Evolutionary conservation across 2,888 invertebrate species (phyloP).

Genomic region (Drosophila fungiperda): DNA sequence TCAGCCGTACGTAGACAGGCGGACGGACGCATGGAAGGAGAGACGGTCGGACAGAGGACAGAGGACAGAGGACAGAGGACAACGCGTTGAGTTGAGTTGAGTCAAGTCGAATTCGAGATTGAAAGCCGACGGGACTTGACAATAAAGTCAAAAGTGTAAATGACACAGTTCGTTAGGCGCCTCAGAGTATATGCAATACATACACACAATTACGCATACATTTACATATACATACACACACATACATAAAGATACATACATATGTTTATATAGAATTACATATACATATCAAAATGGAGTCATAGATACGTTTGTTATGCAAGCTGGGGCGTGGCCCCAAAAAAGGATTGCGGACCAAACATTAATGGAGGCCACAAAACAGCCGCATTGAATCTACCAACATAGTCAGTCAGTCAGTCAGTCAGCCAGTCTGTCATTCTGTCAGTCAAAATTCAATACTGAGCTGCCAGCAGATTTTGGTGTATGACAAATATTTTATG

Average conservation of each 20-base stretch:
- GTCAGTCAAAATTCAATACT: constrained; percentile 50
- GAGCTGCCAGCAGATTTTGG: constrained; percentile 62
- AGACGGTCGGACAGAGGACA: constrained; percentile 5
- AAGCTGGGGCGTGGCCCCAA: constrained; percentile 72
- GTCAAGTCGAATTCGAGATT: constrained; percentile 48
- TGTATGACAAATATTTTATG: constrained; percentile 77
- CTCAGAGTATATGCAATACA: constrained; percentile 52
- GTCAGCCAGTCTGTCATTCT: constrained; percentile 32
- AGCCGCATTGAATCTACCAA: constrained; percentile 42
- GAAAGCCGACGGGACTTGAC: constrained; percentile 56
- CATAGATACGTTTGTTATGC: constrained; percentile 74
- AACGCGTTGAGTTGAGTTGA: constrained; percentile 21
- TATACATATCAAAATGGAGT: constrained; percentile 35
- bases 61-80: background rate
- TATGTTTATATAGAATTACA: constrained; percentile 28
- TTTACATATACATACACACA: constrained; percentile 25
- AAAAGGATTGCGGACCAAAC: constrained; percentile 73
- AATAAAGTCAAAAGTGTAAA: constrained; percentile 82
- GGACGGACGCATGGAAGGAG: background rate
- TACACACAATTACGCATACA: constrained; percentile 27
- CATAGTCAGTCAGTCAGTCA: constrained; percentile 26
- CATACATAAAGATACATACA: constrained; percentile 9
- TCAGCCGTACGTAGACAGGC: constrained; percentile 41
- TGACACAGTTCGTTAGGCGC: constrained; percentile 83
- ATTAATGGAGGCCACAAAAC: constrained; percentile 67